These are phyloP conservation scores for Drosophila burlai DNA, from an alignment of 1,140 invertebrate species.

Conservation along the genomic window DNA sequence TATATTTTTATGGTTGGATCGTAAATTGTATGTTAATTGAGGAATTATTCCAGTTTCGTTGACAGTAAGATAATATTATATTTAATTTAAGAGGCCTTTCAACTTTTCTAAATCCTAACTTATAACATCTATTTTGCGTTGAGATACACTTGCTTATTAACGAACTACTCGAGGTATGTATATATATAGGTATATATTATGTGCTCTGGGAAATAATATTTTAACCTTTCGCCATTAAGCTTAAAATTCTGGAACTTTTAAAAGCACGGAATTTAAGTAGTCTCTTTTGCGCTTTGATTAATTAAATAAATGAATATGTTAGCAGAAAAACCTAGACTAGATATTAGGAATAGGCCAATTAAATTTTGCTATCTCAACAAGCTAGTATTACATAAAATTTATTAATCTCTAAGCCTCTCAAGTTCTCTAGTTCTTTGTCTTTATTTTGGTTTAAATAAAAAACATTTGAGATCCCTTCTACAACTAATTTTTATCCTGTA, in stretches of 20 bases:
- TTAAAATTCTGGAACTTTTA: neutral
- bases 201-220: neutral
- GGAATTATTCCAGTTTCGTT: too few species aligned
- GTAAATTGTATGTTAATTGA: neutral
- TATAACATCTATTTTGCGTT: too few species aligned
- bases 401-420: too few species aligned
- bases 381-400: too few species aligned
- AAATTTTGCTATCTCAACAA: too few species aligned
- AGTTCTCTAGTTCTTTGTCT: neutral
- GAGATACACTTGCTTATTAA: neutral
- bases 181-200: too few species aligned
- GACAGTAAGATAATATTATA: fast-evolving
- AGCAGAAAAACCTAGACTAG: neutral
- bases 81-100: neutral
- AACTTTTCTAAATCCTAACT: neutral
- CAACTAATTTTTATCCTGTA: neutral
- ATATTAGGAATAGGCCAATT: neutral
- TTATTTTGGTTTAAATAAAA: neutral
- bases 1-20: too few species aligned
- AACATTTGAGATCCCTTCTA: neutral
- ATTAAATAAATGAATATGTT: neutral
- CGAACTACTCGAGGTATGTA: neutral
- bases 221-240: neutral
- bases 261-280: fast-evolving
- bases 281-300: too few species aligned